Base-by-base conservation (phyloP, 2,888 invertebrate species). In the Smittia sp. region DNA sequence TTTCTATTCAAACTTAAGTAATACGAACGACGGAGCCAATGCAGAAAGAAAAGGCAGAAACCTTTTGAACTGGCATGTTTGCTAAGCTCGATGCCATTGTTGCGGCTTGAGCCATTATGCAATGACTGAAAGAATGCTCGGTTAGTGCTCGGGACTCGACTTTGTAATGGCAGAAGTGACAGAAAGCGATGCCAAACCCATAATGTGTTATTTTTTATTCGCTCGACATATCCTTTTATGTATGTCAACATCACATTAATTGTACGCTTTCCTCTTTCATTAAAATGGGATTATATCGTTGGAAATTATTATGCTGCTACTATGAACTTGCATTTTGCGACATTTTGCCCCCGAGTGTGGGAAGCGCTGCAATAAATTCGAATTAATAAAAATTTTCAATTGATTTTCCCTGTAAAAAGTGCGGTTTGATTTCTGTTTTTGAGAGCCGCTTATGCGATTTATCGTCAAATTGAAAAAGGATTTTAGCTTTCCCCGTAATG, bases 191-290 rank as follows among this genome's bases (percentile, higher is more conserved):
- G 66, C 39, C 66, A 32, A 38, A 66, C 66, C 66, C 66, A 66
- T 66, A 66, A 66, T 66, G 38, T 66, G 39, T 25, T 63, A 63
- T 63, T 63, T 63, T 27, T 22, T 22, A 58, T 58, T 63, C 63
- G 63, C 63, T 63, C 22, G 22, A 25, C 20, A n/a, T 25, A 63
- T 63, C 63, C 24, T 63, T 63, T 27, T 4, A 63, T 63, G 63
- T 63, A 27, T 63, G 63, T 63, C 63, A 63, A 63, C 63, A 63
- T 63, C 63, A 32, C 66, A 66, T 66, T 66, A 66, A 66, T 66
- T 66, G 66, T 66, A 39, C 39, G 63, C 63, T 63, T 63, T 63
- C 63, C 27, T 27, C 11, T 66, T 66, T 66, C 32, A 66, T 66
- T 66, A 66, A 66, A 66, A 66, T 66, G 66, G 66, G 66, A 66